Evolutionary conservation across 2,113 vertebrate genomes (phyloP).

Genomic region (Chaetops frenatus): DNA sequence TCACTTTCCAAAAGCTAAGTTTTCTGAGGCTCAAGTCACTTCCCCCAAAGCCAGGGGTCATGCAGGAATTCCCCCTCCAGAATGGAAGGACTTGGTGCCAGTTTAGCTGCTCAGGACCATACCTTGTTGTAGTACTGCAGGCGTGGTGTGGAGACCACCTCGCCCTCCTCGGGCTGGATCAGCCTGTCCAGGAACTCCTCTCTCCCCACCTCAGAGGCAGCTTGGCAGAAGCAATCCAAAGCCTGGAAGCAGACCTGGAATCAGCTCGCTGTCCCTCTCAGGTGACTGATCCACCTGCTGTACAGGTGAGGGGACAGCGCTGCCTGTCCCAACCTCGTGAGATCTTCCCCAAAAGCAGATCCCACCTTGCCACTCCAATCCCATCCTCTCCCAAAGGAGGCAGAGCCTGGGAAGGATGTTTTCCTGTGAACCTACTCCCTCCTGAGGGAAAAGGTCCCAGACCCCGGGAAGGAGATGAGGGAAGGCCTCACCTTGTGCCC

Average conservation of each 20-base stretch:
- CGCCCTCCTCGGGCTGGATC: conserved; percentile 79
- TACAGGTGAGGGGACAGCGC: background rate
- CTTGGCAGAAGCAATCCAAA: conserved; percentile 88
- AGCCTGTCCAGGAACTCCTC: conserved; percentile 90
- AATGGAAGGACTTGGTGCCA: accelerated
- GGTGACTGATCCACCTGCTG: background rate
- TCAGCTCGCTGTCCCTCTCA: background rate
- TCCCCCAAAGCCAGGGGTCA: accelerated
- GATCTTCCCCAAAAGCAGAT: background rate
- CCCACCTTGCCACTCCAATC: accelerated
- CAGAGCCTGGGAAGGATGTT: background rate
- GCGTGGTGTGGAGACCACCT: conserved; percentile 67
- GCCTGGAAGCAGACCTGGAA: conserved; percentile 73
- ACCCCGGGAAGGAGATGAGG: background rate
- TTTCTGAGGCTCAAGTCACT: background rate
- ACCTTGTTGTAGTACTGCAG: conserved; percentile 95
- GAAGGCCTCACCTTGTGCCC: conserved; percentile 83
- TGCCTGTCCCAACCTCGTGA: background rate
- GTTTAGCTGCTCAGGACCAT: background rate
- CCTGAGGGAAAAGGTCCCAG: background rate
- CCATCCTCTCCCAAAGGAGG: background rate
- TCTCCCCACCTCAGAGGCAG: conserved; percentile 86
- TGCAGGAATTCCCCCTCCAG: background rate
- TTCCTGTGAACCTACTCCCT: background rate
- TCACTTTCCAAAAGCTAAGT: background rate